Conservation (phyloP, 2,113 vertebrate species). For the Tauraco erythrolophus region DNA sequence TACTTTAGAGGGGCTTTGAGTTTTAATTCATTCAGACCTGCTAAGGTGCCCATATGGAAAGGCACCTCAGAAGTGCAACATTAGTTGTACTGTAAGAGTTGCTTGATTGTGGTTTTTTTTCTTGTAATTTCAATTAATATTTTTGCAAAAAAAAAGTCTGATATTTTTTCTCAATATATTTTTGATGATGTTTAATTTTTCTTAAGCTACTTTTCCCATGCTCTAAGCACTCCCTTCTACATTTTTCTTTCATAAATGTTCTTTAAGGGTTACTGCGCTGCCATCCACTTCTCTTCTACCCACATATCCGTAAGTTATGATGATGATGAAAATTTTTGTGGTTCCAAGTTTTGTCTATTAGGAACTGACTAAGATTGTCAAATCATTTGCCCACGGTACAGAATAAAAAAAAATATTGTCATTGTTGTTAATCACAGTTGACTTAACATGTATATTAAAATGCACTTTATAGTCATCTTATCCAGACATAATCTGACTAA, state of each 20-base stretch:
- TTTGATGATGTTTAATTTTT: neutral
- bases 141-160: neutral
- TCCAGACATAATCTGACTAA: neutral
- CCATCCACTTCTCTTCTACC: neutral
- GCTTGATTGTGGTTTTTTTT: neutral
- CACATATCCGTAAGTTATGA: neutral
- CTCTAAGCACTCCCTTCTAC: neutral
- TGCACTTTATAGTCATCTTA: neutral
- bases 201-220: neutral
- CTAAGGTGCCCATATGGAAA: neutral
- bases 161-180: neutral
- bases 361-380: neutral
- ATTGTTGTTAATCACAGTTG: neutral
- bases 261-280: neutral
- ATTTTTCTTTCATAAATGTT: neutral
- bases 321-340: neutral
- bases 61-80: neutral
- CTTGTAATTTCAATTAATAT: neutral
- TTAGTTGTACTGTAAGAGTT: neutral
- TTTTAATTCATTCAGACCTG: neutral
- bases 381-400: neutral
- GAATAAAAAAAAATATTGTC: neutral
- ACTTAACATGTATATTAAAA: neutral
- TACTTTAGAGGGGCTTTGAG: neutral
- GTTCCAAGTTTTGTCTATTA: neutral